phyloP scores from a whole-genome alignment of 2,797 vertebrate genomes.

The Sardinella longiceps region DNA sequence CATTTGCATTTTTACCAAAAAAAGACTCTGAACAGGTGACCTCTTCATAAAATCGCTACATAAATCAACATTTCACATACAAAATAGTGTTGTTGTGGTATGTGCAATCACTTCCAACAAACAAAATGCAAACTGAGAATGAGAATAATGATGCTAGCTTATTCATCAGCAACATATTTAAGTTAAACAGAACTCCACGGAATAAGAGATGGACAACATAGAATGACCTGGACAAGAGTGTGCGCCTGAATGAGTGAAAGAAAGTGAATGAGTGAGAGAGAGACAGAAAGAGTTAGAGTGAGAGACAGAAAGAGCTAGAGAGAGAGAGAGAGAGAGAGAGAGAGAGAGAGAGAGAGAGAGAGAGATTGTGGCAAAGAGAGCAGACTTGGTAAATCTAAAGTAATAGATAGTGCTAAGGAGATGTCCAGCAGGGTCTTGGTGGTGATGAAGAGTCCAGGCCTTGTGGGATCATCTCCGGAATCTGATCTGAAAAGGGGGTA shows the following conservation, averaged over 20 bases:
- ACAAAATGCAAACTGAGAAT: neutral
- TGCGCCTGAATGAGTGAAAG: neutral
- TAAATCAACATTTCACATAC: constrained; percentile 1
- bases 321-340: neutral
- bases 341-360: constrained; percentile 7
- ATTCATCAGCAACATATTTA: neutral
- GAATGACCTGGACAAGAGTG: neutral
- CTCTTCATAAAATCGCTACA: constrained; percentile 20
- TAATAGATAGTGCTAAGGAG: constrained; percentile 37
- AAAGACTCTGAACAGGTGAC: neutral
- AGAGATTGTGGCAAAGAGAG: constrained; percentile 22
- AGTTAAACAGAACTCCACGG: neutral
- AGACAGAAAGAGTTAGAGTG: neutral
- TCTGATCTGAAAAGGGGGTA: neutral
- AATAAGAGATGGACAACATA: neutral
- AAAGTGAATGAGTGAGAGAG: neutral
- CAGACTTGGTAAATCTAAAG: neutral
- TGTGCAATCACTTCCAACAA: neutral
- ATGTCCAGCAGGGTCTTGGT: constrained; percentile 48
- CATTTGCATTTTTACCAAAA: constrained; percentile 6
- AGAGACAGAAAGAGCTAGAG: neutral
- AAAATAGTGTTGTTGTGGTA: constrained; percentile 11
- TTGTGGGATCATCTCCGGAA: neutral
- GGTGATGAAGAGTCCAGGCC: constrained; percentile 26
- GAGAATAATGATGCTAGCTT: neutral